Conservation (phyloP, 2,113 vertebrate species). For the Rhynchomys soricoides region DNA sequence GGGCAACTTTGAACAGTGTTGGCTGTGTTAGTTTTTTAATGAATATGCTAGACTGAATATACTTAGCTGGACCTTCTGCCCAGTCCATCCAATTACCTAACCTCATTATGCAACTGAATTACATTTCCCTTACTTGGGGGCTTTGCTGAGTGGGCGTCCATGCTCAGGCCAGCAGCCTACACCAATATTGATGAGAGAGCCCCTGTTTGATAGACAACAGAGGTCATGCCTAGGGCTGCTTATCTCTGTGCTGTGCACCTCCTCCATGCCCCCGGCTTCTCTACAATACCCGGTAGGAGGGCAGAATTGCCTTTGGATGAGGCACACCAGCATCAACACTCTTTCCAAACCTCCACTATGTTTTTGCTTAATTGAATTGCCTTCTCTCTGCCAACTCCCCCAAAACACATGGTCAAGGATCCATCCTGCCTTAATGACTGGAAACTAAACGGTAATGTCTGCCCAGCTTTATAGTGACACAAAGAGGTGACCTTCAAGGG, state of each 20-base stretch:
- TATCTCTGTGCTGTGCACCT: neutral
- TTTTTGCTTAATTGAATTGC: neutral
- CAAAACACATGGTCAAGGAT: neutral
- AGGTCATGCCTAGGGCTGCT: neutral
- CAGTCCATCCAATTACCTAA: conserved; percentile 55
- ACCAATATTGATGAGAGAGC: conserved; percentile 22
- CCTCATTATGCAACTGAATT: conserved; percentile 57
- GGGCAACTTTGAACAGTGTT: neutral
- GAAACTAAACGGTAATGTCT: neutral
- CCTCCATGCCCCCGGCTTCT: neutral
- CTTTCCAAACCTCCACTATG: neutral
- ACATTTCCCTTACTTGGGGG: conserved; percentile 47
- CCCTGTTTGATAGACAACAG: neutral
- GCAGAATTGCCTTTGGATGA: neutral
- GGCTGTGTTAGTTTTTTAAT: conserved; percentile 58
- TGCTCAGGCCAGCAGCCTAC: neutral
- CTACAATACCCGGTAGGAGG: neutral
- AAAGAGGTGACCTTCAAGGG: accelerated
- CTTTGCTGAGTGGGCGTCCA: conserved; percentile 55
- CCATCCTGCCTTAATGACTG: neutral
- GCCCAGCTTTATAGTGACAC: neutral
- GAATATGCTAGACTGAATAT: conserved; percentile 14
- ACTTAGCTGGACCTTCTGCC: conserved; percentile 46
- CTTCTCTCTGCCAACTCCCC: neutral
- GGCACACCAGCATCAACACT: neutral